Conservation (phyloP, 2,888 invertebrate genomes). For the Gryllus longicercus region DNA sequence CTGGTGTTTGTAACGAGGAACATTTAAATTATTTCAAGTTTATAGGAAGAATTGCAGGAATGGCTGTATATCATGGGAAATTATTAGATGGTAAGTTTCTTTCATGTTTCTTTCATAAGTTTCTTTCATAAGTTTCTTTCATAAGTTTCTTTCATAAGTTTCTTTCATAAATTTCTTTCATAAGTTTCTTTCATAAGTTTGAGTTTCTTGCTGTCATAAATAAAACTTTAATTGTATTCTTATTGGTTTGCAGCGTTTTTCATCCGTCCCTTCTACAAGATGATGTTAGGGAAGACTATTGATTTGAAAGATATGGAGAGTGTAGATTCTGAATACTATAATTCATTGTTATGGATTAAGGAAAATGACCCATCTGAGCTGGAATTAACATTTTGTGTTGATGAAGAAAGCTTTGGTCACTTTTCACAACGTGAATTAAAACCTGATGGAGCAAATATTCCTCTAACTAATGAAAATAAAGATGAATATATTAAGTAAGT, state of each 20-base stretch:
- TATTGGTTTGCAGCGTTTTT: slow-evolving; percentile 75
- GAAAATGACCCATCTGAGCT: slow-evolving; percentile 95
- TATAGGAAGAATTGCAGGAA: slow-evolving; percentile 95
- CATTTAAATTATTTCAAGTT: slow-evolving; percentile 98
- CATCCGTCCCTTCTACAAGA: slow-evolving; percentile 99
- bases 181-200: slow-evolving; percentile 47
- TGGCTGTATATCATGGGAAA: slow-evolving; percentile 99
- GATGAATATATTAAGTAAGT: slow-evolving; percentile 90
- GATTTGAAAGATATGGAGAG: slow-evolving; percentile 98
- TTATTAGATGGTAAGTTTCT: slow-evolving; percentile 77
- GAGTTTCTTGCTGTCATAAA: background rate
- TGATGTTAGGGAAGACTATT: slow-evolving; percentile 95
- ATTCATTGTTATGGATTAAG: slow-evolving; percentile 84
- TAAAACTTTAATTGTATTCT: slow-evolving; percentile 24
- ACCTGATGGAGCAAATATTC: slow-evolving; percentile 83
- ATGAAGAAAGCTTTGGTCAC: slow-evolving; percentile 95
- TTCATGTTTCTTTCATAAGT: background rate
- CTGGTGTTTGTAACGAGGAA: slow-evolving; percentile 96
- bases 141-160: background rate
- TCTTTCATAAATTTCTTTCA: background rate
- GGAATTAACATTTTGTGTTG: slow-evolving; percentile 91
- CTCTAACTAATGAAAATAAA: slow-evolving; percentile 91
- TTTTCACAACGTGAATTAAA: slow-evolving; percentile 89
- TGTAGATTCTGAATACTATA: slow-evolving; percentile 97
- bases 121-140: slow-evolving; percentile 25